Evolutionary conservation across 2,113 vertebrate genomes (phyloP), one percentile per base, ranked within the genome.

Genomic region (Sciurus niger): DNA sequence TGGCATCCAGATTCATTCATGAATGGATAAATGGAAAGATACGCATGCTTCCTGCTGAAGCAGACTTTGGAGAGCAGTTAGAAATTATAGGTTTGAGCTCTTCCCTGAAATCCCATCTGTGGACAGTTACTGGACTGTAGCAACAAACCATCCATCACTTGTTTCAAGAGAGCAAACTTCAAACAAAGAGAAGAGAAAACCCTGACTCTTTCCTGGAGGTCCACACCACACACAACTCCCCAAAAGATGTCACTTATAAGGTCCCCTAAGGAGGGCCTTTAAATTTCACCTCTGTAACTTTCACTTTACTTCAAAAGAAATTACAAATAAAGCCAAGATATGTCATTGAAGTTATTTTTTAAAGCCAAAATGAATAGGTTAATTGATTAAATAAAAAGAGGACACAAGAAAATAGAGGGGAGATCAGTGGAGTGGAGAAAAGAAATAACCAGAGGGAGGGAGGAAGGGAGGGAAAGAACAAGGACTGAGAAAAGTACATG

Each of bases 121-220:
- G 87, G 70, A 70, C 89, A 96, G 97, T 98, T 97, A 96, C 53
- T 95, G 43, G 84, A 96, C 90, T 30, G 28, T 18, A 94, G 82
- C 65, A 67, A 87, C 40, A 43, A 84, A 79, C 48, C 46, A 53
- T 83, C 94, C 97, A 89, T 83, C 94, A 92, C 78, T 90, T 97
- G 84, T 93, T 97, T 97, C 84, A 90, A 95, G 95, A 97, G 94
- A 96, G 68, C 34, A 79, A 1, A 30, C 86, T 95, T 51, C 78
- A 87, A 97, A 98, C 96, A 94, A 88, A 97, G 86, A 95, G 0
- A 97, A 86, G 68, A 55, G 37, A 84, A 46, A 78, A 65, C 65
- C 84, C 67, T 60, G 89, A n/a, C 65, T 84, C 40, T 46, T 76
- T 86, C 72, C 46, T 55, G 4, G 53, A 93, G 90, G 68, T 22